A percentile compares a stretch with the other conserved stretches of the same genome.
phyloP scores from a whole-genome alignment of 2,113 vertebrate species.

The Heterotis niloticus region DNA sequence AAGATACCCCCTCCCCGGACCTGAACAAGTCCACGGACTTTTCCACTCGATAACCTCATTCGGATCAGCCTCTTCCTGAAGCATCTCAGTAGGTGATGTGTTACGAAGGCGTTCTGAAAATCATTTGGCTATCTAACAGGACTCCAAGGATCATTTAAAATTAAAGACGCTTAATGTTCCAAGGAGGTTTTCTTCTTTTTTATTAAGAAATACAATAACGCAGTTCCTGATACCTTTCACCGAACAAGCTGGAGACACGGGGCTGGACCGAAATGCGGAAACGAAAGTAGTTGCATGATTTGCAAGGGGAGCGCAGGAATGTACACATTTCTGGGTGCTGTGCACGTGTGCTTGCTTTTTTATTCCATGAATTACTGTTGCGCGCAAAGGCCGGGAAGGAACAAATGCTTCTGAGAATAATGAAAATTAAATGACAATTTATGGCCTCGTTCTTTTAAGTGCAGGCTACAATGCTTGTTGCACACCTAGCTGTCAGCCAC shows the following conservation, averaged over 20 bases:
- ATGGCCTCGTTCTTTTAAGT: constrained; percentile 54
- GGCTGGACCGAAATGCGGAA: not conserved
- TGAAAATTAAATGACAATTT: constrained; percentile 59
- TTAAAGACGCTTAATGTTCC: not conserved
- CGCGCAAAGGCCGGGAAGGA: constrained; percentile 45
- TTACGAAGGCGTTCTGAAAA: not conserved
- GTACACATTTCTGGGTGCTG: not conserved
- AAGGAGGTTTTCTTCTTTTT: not conserved
- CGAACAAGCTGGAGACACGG: no score
- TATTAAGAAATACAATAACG: not conserved
- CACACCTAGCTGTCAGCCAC: constrained; percentile 24
- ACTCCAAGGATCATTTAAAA: no score
- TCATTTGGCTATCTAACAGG: no score
- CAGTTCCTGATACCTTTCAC: not conserved
- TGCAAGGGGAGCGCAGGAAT: not conserved
- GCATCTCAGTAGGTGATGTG: constrained; percentile 1
- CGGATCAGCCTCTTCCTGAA: not conserved
- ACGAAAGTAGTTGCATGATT: not conserved
- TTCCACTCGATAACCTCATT: constrained; percentile 22
- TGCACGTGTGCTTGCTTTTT: not conserved
- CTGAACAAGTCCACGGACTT: constrained; percentile 10
- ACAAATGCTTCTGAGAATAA: constrained; percentile 49
- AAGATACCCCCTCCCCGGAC: not conserved
- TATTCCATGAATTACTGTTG: constrained; percentile 39
- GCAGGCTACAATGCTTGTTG: constrained; percentile 37